Evolutionary conservation across 2,888 invertebrate species (phyloP).

Genomic region (Lasioglossum pauxillum): DNA sequence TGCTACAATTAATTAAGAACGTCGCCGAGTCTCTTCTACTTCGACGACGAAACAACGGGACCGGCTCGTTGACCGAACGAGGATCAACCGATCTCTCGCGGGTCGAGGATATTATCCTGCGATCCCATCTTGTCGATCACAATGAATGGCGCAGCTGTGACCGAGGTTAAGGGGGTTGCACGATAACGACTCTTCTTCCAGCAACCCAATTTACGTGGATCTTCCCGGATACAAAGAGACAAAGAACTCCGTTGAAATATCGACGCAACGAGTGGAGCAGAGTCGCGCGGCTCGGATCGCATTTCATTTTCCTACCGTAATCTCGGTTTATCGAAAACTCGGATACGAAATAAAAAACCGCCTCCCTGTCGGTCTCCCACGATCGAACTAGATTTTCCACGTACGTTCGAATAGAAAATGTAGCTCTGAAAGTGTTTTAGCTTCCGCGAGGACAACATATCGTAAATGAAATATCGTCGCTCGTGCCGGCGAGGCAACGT

Average conservation of each 20-base stretch:
- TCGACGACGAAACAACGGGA: slow-evolving; percentile 2
- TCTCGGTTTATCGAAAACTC: neutral
- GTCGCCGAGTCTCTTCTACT: neutral
- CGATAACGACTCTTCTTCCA: slow-evolving; percentile 7
- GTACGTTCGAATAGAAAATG: neutral
- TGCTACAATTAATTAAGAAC: slow-evolving; percentile 23
- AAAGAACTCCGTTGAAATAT: neutral
- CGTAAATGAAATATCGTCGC: neutral
- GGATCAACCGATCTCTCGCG: slow-evolving; percentile 8
- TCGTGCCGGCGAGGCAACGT: neutral
- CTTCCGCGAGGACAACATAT: too few relatives aligned
- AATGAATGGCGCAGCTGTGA: slow-evolving; percentile 7
- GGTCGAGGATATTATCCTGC: slow-evolving; percentile 9
- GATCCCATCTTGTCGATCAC: slow-evolving; percentile 6
- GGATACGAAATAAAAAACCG: neutral
- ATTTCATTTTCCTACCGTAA: neutral
- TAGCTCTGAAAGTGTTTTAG: neutral
- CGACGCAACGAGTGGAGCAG: neutral
- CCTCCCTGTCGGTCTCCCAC: too few relatives aligned
- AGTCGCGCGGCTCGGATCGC: neutral
- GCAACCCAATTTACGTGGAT: slow-evolving; percentile 2
- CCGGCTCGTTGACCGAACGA: slow-evolving; percentile 6
- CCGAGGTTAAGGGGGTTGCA: neutral
- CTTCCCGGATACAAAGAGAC: slow-evolving; percentile 2
- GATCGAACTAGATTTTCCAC: neutral